Evolutionary conservation across 2,888 invertebrate species (phyloP), one percentile per base, ranked within the genome.

Genomic region (Volucella bombylans): DNA sequence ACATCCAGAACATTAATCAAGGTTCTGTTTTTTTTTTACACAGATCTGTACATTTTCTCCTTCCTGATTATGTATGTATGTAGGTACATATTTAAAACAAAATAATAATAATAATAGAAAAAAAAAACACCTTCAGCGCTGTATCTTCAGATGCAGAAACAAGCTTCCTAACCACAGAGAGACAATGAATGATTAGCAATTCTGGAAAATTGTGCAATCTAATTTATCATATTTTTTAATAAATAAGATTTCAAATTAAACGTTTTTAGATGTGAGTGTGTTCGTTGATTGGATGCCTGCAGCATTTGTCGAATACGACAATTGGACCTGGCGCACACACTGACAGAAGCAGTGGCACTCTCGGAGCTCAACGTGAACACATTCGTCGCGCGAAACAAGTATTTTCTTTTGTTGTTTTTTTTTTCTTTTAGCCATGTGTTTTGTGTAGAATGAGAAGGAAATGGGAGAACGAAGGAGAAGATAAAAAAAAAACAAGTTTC

Each of bases 371-470:
- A 45, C 47, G 15, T 31, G 50, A 23, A 18, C 23, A 52, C 31
- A 67, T 45, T 49, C 15, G 45, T 59, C 50, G 43, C 49, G 77
- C 71, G 38, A 76, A 76, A 47, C 55, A 71, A 43, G 54, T 65
- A 31, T 54, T 47, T 71, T 14, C 43, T 62, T 50, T 41, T 23
- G 57, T 45, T 71, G 43, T 64, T 47, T 68, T 55, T 18, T 8
- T 52, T 38, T 2, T 10, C 6, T 10, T 49, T 47, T 59, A 62
- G 65, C 57, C 69, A 69, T 83, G 79, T 74, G 79, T 74, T 83
- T 79, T 83, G 79, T 83, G 61, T 83, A 83, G 83, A 82, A 82
- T 78, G 23, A 65, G 47, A 55, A 43, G 54, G 79, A 59, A 83
- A 79, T 74, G 61, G 61, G 31, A 77, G 76, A 71, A 52, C 49